phyloP scores from a whole-genome alignment of 2,888 invertebrate genomes.

The Drosophila bunnanda region DNA sequence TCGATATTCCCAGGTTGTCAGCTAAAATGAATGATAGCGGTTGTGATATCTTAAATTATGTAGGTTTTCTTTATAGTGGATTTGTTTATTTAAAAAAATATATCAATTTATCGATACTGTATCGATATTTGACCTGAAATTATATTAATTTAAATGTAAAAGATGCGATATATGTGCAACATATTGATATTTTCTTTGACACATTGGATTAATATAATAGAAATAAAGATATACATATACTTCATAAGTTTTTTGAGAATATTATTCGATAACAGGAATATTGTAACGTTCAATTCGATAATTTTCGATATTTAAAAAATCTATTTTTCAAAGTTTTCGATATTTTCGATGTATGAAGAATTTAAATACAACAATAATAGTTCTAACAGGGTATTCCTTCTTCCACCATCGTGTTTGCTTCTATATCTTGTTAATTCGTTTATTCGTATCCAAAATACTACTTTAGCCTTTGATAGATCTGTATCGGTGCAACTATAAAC shows the following conservation, averaged over 20 bases:
- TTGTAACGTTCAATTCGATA: background rate
- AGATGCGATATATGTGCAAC: no score
- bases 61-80: background rate
- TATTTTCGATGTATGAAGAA: background rate
- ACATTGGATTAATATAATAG: background rate
- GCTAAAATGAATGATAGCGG: background rate
- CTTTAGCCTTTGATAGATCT: constrained; percentile 35
- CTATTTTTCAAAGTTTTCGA: background rate
- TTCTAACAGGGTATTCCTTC: background rate
- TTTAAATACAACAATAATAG: background rate
- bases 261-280: background rate
- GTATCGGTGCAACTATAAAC: constrained; percentile 31
- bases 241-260: background rate
- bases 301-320: background rate
- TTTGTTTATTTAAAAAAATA: background rate
- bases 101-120: no score
- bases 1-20: background rate
- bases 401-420: background rate
- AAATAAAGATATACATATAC: background rate
- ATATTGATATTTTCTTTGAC: background rate
- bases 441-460: constrained; percentile 7
- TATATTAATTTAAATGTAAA: no score
- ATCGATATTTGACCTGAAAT: no score
- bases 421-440: constrained; percentile 7
- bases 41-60: background rate